Percentiles rank a stretch among this genome's conserved stretches.
These are phyloP conservation scores for Scrobipalpa costella DNA, from an alignment of 2,888 invertebrate species.

Conservation along the genomic window DNA sequence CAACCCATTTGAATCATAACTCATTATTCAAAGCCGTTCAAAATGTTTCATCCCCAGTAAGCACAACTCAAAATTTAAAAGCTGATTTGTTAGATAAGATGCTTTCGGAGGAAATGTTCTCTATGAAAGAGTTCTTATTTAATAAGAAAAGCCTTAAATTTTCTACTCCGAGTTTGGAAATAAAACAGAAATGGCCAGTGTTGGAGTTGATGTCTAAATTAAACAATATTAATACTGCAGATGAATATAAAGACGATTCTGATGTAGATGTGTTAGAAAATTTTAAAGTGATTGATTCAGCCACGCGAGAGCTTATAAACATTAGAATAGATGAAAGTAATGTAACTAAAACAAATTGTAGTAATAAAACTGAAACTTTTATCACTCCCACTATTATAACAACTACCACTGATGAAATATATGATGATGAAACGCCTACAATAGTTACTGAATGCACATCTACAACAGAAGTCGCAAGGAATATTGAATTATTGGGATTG, in stretches of 20 bases:
- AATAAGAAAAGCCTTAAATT: constrained; percentile 49
- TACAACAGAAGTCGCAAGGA: not conserved
- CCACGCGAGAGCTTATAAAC: not conserved
- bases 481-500: not conserved
- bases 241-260: constrained; percentile 16
- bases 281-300: not conserved
- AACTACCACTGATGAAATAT: not conserved
- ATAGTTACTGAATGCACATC: not conserved
- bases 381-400: too few species aligned
- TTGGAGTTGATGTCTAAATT: constrained; percentile 42
- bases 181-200: constrained; percentile 60
- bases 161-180: constrained; percentile 53
- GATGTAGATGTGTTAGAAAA: constrained; percentile 1
- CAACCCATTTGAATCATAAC: constrained; percentile 34
- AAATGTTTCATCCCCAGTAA: constrained; percentile 38
- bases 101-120: constrained; percentile 63
- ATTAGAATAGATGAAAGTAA: not conserved
- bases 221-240: constrained; percentile 29
- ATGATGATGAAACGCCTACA: not conserved
- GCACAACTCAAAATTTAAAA: constrained; percentile 49
- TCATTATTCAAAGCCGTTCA: constrained; percentile 40
- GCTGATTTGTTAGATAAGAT: constrained; percentile 61
- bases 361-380: not conserved
- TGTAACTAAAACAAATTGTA: not conserved
- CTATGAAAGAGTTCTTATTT: constrained; percentile 55